Percentiles rank a stretch among this genome's conserved stretches.
phyloP scores from a whole-genome alignment of 2,888 invertebrate genomes.

The Polyommatus icarus region DNA sequence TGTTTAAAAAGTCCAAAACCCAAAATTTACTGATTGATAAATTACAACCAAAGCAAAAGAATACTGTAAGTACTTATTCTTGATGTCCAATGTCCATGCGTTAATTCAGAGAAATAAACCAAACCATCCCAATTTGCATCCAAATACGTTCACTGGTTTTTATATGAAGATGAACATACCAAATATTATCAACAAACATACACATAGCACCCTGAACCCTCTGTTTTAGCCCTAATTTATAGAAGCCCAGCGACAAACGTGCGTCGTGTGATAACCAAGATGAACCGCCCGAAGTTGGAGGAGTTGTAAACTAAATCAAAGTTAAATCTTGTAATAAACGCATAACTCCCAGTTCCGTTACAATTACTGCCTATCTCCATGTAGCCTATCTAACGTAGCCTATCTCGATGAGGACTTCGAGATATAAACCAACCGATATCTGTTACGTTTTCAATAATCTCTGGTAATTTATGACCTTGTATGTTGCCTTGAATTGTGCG shows the following conservation, averaged over 20 bases:
- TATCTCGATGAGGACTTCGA: conserved; percentile 11
- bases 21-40: too few relatives aligned
- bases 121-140: too few relatives aligned
- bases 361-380: conserved; percentile 26
- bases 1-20: too few relatives aligned
- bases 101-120: too few relatives aligned
- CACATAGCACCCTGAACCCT: too few relatives aligned
- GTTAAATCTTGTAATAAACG: conserved; percentile 29
- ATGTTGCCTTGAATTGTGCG: background rate
- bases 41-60: too few relatives aligned
- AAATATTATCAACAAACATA: too few relatives aligned
- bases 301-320: conserved; percentile 34
- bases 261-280: background rate
- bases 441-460: background rate
- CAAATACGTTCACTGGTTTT: too few relatives aligned
- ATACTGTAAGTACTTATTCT: too few relatives aligned
- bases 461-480: background rate
- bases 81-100: too few relatives aligned
- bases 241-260: background rate
- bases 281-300: background rate
- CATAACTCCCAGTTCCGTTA: conserved; percentile 2
- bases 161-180: too few relatives aligned
- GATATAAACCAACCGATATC: background rate
- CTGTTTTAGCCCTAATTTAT: too few relatives aligned
- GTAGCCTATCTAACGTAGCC: conserved; percentile 2